Percentiles rank a stretch among this genome's conserved stretches.
These are phyloP conservation scores for Gasteruption jaculator DNA, from an alignment of 2,888 invertebrate species.

Conservation along the genomic window DNA sequence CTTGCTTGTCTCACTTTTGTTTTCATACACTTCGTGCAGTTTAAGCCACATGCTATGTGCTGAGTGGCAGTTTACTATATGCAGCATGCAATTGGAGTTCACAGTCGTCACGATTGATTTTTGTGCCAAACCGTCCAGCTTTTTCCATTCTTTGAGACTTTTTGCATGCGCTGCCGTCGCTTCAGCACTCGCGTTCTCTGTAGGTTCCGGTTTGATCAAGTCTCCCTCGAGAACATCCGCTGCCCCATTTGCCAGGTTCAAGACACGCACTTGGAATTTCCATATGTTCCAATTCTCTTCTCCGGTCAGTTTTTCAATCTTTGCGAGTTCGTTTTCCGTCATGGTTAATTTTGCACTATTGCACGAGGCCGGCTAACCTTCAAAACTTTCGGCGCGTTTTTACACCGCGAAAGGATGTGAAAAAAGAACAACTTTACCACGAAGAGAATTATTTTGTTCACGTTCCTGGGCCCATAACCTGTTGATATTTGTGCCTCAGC, in stretches of 20 bases:
- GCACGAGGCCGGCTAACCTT: conserved; percentile 17
- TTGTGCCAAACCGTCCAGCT: conserved; percentile 21
- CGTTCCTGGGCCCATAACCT: too few species aligned
- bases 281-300: conserved; percentile 19
- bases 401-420: too few species aligned
- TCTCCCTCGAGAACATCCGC: conserved; percentile 6
- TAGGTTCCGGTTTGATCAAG: not conserved
- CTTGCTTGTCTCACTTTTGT: conserved; percentile 27
- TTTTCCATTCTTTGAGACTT: conserved; percentile 11
- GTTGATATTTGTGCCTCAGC: too few species aligned
- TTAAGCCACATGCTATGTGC: conserved; percentile 33
- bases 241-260: conserved; percentile 14
- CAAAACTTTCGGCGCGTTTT: too few species aligned
- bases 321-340: conserved; percentile 13
- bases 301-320: conserved; percentile 14
- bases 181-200: too few species aligned
- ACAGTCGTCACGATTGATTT: conserved; percentile 22
- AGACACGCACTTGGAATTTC: conserved; percentile 17
- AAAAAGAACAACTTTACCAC: too few species aligned
- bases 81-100: conserved; percentile 15
- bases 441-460: too few species aligned
- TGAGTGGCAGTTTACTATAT: conserved; percentile 29
- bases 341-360: conserved; percentile 13
- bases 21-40: conserved; percentile 29
- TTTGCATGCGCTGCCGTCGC: conserved; percentile 9